phyloP scores from a whole-genome alignment of 2,113 vertebrate genomes.

The Pluvialis apricaria region DNA sequence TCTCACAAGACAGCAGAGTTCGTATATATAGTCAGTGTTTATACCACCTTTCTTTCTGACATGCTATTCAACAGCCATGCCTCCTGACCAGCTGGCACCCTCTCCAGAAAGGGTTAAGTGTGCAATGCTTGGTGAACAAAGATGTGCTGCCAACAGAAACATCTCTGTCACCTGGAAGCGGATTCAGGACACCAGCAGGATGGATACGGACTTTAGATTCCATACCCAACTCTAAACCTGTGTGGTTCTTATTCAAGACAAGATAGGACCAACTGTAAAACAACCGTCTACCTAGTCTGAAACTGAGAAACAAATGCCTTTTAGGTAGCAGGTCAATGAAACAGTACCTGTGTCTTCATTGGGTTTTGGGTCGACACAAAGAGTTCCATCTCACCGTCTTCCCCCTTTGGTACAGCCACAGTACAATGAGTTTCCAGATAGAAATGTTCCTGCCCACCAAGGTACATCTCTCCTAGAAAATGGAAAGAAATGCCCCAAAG shows the following conservation, averaged over 20 bases:
- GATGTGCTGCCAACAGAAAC: background rate
- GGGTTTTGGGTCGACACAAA: slow-evolving; percentile 88
- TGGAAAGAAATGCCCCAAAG: background rate
- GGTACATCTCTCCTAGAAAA: slow-evolving; percentile 84
- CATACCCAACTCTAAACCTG: background rate
- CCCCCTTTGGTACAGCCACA: slow-evolving; percentile 87
- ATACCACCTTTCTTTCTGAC: background rate
- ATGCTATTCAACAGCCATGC: background rate
- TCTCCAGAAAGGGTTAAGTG: background rate
- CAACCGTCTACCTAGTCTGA: background rate
- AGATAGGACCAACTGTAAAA: background rate
- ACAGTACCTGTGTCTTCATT: slow-evolving; percentile 77
- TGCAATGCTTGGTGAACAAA: background rate
- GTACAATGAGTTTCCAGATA: slow-evolving; percentile 93
- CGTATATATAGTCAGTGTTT: background rate
- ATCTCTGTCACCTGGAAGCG: background rate
- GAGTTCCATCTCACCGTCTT: slow-evolving; percentile 93
- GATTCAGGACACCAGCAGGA: background rate
- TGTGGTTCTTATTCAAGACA: background rate
- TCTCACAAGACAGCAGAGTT: background rate
- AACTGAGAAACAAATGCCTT: background rate
- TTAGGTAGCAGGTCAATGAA: background rate
- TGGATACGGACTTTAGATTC: background rate
- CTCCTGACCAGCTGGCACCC: background rate
- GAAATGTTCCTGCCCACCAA: slow-evolving; percentile 96